Percentiles rank a stretch among this genome's conserved stretches.
Evolutionary conservation across 1,140 invertebrate species (phyloP).

Genomic region (Orussus abietinus): DNA sequence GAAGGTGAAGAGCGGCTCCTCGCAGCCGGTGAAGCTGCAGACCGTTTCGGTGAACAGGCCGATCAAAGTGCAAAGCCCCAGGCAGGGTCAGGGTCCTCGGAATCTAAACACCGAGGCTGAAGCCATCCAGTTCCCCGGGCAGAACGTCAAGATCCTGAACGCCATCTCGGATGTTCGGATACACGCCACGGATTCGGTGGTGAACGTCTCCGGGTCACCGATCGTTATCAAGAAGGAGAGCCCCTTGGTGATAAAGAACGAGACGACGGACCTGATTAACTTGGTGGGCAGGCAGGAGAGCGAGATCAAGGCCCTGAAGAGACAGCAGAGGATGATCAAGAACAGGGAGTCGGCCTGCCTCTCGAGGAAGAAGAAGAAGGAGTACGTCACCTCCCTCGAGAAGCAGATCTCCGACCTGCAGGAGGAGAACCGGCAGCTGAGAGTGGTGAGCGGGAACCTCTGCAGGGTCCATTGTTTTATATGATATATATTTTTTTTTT

Average conservation of each 20-base stretch:
- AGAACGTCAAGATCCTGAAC: slow-evolving; percentile 29
- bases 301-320: slow-evolving; percentile 64
- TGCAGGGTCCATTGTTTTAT: neutral
- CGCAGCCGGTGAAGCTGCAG: slow-evolving; percentile 34
- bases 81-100: slow-evolving; percentile 18
- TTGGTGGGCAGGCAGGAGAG: slow-evolving; percentile 29
- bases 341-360: slow-evolving; percentile 85
- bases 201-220: too few species aligned
- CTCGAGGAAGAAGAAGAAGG: slow-evolving; percentile 88
- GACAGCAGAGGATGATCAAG: slow-evolving; percentile 88
- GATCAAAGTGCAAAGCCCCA: slow-evolving; percentile 22
- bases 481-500: slow-evolving; percentile 9
- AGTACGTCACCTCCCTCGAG: slow-evolving; percentile 80
- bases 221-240: slow-evolving; percentile 34
- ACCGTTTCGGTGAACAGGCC: slow-evolving; percentile 20
- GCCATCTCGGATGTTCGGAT: slow-evolving; percentile 22
- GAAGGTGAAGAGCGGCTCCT: slow-evolving; percentile 34
- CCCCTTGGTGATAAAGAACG: slow-evolving; percentile 42
- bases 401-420: slow-evolving; percentile 65
- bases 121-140: slow-evolving; percentile 17
- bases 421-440: slow-evolving; percentile 69
- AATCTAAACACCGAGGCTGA: slow-evolving; percentile 16
- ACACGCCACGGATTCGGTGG: slow-evolving; percentile 13
- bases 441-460: slow-evolving; percentile 57
- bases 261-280: slow-evolving; percentile 30